Percentiles rank a stretch among this genome's conserved stretches.
Evolutionary conservation across 1,140 invertebrate species (phyloP).

Genomic region (Drepana arcuata): DNA sequence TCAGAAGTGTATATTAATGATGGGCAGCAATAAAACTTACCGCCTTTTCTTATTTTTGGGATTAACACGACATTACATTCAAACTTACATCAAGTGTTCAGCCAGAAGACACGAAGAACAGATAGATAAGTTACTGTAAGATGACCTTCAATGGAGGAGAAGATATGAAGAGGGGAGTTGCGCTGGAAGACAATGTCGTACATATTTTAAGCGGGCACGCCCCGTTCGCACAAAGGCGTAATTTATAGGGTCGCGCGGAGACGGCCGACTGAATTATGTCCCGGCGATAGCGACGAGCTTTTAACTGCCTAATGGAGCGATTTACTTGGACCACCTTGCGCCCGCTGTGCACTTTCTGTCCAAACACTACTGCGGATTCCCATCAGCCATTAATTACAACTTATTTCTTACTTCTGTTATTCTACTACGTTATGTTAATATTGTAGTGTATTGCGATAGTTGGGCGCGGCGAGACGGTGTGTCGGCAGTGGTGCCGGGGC

Average conservation of each 20-base stretch:
- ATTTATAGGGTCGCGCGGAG: constrained; percentile 67
- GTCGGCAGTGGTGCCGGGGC: constrained; percentile 13
- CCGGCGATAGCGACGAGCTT: constrained; percentile 67
- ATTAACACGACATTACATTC: too few species aligned
- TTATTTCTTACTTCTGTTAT: too few species aligned
- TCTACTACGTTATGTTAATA: too few species aligned
- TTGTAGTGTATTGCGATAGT: constrained; percentile 3
- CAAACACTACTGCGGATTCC: too few species aligned
- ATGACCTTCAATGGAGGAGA: constrained; percentile 40
- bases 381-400: too few species aligned
- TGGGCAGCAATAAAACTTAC: too few species aligned
- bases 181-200: constrained; percentile 61
- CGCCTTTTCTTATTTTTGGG: too few species aligned
- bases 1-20: too few species aligned
- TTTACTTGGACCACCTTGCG: constrained; percentile 61
- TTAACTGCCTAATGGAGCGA: constrained; percentile 70
- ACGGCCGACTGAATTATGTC: constrained; percentile 64
- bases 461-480: constrained; percentile 3
- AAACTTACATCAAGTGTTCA: too few species aligned
- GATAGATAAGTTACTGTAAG: constrained; percentile 42
- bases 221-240: constrained; percentile 62
- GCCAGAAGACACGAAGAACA: constrained; percentile 24
- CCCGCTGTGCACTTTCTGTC: constrained; percentile 28
- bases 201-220: constrained; percentile 66
- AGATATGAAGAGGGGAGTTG: constrained; percentile 51